These are phyloP conservation scores for Catostylus mosaicus DNA, from an alignment of 30 jellyfish, hydroid and myxozoan species.

Conservation along the genomic window DNA sequence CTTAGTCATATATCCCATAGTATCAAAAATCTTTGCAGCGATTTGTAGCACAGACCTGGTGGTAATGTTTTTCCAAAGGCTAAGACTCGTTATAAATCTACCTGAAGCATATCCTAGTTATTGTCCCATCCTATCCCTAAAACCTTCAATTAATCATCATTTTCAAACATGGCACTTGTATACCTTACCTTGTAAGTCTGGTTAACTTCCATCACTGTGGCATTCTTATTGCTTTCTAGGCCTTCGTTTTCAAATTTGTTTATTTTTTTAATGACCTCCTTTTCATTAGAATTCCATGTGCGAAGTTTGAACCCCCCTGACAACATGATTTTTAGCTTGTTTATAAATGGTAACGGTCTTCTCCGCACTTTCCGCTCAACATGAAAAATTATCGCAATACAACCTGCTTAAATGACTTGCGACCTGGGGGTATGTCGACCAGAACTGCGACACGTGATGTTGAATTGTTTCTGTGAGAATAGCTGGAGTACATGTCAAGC, in stretches of 20 bases:
- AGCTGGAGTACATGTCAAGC: constrained; percentile 37
- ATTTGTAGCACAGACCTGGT: neutral
- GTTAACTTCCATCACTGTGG: constrained; percentile 6
- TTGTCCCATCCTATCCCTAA: too few relatives aligned
- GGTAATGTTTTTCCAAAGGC: neutral
- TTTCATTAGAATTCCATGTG: neutral
- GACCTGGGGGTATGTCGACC: neutral
- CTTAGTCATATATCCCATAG: constrained; percentile 5
- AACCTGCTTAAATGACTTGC: neutral
- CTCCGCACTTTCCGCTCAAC: constrained; percentile 22
- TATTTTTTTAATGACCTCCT: neutral
- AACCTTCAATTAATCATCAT: neutral
- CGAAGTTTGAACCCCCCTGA: constrained; percentile 36
- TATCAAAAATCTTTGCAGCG: neutral
- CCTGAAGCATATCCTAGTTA: neutral
- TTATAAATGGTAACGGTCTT: constrained; percentile 1
- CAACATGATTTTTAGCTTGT: constrained; percentile 12
- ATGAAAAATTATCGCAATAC: constrained; percentile 20
- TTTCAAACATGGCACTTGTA: neutral
- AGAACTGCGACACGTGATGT: constrained; percentile 15
- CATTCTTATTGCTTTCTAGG: neutral
- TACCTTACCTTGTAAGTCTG: neutral
- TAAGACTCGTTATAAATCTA: neutral
- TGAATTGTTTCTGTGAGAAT: constrained; percentile 11
- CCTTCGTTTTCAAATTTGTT: constrained; percentile 28